phyloP scores from a whole-genome alignment of 2,888 invertebrate species.

The Cerceris rybyensis region DNA sequence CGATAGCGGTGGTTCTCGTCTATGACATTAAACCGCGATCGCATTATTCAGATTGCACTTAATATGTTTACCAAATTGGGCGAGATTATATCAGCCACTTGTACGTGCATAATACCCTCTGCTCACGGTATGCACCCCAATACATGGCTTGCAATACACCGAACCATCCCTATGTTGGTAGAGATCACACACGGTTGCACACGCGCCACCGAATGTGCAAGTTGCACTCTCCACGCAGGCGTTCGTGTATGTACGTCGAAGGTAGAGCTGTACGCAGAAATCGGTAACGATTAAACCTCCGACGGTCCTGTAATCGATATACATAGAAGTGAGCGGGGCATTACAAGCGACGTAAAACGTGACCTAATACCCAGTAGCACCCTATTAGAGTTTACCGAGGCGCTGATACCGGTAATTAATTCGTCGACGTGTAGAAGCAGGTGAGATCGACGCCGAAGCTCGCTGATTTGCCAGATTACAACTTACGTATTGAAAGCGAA shows the following conservation, averaged over 20 bases:
- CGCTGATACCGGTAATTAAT: conserved; percentile 59
- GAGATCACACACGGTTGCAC: neutral
- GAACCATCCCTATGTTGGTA: neutral
- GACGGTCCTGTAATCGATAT: conserved; percentile 48
- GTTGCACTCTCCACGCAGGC: conserved; percentile 5
- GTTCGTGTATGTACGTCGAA: neutral
- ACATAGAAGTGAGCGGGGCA: conserved; percentile 44
- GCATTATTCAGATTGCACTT: conserved; percentile 75
- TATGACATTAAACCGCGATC: conserved; percentile 70
- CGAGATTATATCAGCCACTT: conserved; percentile 73
- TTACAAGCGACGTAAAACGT: conserved; percentile 52
- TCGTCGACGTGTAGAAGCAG: conserved; percentile 50
- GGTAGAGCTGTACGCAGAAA: conserved; percentile 39
- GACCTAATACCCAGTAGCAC: conserved; percentile 48
- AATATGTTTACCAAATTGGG: conserved; percentile 76
- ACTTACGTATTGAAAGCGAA: conserved; percentile 43
- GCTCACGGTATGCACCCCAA: conserved; percentile 51
- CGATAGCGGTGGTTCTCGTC: conserved; percentile 45
- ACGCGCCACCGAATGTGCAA: neutral
- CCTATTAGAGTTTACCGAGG: conserved; percentile 42
- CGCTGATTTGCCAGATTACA: conserved; percentile 56
- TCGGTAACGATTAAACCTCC: conserved; percentile 54
- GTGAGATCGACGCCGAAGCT: conserved; percentile 38
- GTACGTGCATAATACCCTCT: conserved; percentile 67
- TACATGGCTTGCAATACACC: conserved; percentile 17